Evolutionary conservation across 1,140 invertebrate genomes (phyloP).

Genomic region (Melipona quadrifasciata): DNA sequence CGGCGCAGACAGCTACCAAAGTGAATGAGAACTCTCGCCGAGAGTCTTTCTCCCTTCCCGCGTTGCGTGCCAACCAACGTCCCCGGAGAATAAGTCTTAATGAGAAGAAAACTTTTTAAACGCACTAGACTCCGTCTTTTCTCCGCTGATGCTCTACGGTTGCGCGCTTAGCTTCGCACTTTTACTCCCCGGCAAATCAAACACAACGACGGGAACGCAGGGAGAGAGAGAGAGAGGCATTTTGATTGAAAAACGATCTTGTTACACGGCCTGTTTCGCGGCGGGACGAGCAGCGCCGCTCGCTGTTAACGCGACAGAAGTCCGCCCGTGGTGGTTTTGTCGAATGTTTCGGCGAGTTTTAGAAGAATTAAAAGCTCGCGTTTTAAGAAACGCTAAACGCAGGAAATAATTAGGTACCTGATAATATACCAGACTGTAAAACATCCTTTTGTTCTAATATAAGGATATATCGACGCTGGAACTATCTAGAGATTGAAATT

Average conservation of each 20-base stretch:
- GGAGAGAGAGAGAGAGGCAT: background rate
- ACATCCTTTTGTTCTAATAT: too few species aligned
- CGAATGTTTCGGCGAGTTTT: background rate
- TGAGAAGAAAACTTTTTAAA: constrained; percentile 78
- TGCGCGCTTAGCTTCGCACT: constrained; percentile 36
- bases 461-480: too few species aligned
- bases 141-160: constrained; percentile 54
- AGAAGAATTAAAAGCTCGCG: background rate
- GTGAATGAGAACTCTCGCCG: constrained; percentile 75
- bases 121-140: constrained; percentile 57
- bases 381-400: background rate
- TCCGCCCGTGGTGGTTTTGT: background rate
- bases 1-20: constrained; percentile 74
- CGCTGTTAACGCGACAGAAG: background rate
- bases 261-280: background rate
- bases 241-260: constrained; percentile 20
- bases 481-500: too few species aligned
- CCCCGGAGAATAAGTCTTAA: constrained; percentile 76
- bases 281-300: background rate
- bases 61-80: constrained; percentile 57
- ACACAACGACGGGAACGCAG: background rate
- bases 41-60: constrained; percentile 41
- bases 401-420: background rate
- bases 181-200: constrained; percentile 11
- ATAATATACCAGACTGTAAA: too few species aligned